Percentiles rank a stretch among this genome's conserved stretches.
These are phyloP conservation scores for Tetragnatha montana DNA, from an alignment of 2,888 invertebrate species.

Conservation along the genomic window DNA sequence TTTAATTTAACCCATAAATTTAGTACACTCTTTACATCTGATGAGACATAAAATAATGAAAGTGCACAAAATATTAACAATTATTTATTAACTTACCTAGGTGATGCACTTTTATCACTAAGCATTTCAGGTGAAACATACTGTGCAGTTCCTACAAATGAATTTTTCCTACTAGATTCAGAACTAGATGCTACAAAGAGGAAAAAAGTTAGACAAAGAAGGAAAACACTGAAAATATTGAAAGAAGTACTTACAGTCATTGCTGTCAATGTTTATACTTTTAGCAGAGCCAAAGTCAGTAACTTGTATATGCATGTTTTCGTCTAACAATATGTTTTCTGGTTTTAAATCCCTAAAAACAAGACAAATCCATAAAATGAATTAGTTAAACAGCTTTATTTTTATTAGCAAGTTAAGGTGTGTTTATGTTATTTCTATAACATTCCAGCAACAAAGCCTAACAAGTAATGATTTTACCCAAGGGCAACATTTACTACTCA, in stretches of 20 bases:
- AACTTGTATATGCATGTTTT: conserved; percentile 95
- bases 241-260: conserved; percentile 13
- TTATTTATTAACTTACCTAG: conserved; percentile 60
- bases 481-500: too few species aligned
- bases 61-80: too few species aligned
- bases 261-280: conserved; percentile 36
- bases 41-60: too few species aligned
- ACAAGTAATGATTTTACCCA: neutral
- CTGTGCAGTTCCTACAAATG: conserved; percentile 98
- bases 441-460: neutral
- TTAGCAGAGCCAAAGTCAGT: conserved; percentile 96
- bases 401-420: neutral
- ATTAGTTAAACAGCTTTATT: neutral
- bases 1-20: too few species aligned
- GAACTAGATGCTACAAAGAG: conserved; percentile 58
- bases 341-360: conserved; percentile 89
- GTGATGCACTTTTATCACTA: conserved; percentile 80
- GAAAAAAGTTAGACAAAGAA: conserved; percentile 9
- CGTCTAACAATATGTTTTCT: conserved; percentile 96
- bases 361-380: neutral
- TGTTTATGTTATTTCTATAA: too few species aligned
- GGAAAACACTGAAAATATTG: neutral
- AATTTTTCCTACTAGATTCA: conserved; percentile 73
- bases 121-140: conserved; percentile 98
- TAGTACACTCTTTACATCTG: too few species aligned